Conservation (phyloP, 2,888 invertebrate species). For the Papilio gigon region DNA sequence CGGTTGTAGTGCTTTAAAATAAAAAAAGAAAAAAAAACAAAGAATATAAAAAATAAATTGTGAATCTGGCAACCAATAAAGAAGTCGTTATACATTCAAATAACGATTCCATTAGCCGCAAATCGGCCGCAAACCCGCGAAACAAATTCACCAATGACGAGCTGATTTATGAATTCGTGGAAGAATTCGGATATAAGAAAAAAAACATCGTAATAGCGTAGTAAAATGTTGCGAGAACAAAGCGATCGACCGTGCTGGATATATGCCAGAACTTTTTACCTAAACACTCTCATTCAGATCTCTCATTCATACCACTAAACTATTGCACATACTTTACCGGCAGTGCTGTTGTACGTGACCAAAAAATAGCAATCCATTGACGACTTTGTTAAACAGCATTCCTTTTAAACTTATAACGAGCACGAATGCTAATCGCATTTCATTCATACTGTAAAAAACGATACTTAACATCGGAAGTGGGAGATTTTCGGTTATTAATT, state of each 20-base stretch:
- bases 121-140: constrained; percentile 20
- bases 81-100: constrained; percentile 27
- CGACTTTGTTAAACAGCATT: not conserved
- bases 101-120: constrained; percentile 32
- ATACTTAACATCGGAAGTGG: not conserved
- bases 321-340: constrained; percentile 25
- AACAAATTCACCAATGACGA: constrained; percentile 48
- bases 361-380: constrained; percentile 31
- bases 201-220: constrained; percentile 42
- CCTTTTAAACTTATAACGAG: not conserved
- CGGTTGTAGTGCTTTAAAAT: too few species aligned
- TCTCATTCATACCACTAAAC: constrained; percentile 59
- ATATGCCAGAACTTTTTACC: constrained; percentile 54
- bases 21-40: not conserved
- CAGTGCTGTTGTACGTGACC: not conserved
- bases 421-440: not conserved
- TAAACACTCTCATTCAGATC: constrained; percentile 57
- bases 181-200: constrained; percentile 55
- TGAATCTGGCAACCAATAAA: constrained; percentile 5
- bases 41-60: constrained; percentile 8
- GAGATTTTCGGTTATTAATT: not conserved
- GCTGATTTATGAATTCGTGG: constrained; percentile 60
- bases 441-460: not conserved
- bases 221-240: constrained; percentile 60
- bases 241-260: constrained; percentile 63